phyloP scores from a whole-genome alignment of 2,888 invertebrate species.

The Himalopsyche anomala region DNA sequence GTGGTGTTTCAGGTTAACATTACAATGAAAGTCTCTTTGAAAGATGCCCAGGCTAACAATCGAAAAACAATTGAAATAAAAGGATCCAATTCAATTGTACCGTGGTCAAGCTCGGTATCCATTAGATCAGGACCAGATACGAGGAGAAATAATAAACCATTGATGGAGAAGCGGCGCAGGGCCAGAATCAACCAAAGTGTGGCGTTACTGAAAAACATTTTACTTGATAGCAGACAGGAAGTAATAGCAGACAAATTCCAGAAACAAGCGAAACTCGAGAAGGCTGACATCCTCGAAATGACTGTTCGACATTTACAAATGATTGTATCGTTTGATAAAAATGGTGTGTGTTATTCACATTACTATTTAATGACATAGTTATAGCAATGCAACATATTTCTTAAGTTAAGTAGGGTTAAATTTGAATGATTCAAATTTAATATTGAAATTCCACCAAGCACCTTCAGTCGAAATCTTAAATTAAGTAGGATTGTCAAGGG shows the following conservation, averaged over 20 bases:
- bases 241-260: constrained; percentile 75
- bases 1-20: too few species aligned
- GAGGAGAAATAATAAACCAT: constrained; percentile 81
- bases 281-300: constrained; percentile 90
- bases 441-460: too few species aligned
- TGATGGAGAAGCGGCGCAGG: constrained; percentile 86
- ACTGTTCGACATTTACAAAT: constrained; percentile 89
- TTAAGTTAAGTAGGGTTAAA: too few species aligned
- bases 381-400: too few species aligned
- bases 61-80: neutral
- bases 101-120: neutral
- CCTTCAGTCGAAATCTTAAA: too few species aligned
- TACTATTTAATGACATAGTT: neutral
- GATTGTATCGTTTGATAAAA: constrained; percentile 82
- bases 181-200: constrained; percentile 86
- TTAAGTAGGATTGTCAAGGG: too few species aligned
- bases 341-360: constrained; percentile 69
- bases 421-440: too few species aligned
- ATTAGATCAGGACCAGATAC: neutral
- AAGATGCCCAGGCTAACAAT: neutral
- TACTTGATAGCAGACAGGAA: constrained; percentile 75
- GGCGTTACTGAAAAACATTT: constrained; percentile 83
- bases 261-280: constrained; percentile 89
- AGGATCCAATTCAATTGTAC: neutral
- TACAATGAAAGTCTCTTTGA: neutral